These are phyloP conservation scores for Odontomachus brunneus DNA, from an alignment of 1,140 invertebrate genomes.

Conservation along the genomic window DNA sequence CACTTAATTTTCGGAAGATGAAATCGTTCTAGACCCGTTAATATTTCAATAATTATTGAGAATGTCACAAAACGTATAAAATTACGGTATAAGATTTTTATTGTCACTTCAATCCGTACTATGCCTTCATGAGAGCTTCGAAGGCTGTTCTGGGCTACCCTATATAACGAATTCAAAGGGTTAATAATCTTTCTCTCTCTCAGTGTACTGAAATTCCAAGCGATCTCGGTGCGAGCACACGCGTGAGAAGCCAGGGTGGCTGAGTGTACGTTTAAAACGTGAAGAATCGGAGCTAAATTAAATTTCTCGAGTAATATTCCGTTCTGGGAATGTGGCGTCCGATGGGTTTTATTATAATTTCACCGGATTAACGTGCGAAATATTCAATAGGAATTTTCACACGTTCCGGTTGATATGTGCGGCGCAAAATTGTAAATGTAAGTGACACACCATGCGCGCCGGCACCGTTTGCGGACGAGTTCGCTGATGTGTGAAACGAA, in stretches of 20 bases:
- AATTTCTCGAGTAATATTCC: neutral
- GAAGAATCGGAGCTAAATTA: neutral
- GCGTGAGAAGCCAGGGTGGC: too few relatives aligned
- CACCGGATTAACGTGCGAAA: neutral
- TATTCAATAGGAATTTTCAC: constrained; percentile 5
- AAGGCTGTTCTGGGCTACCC: too few relatives aligned
- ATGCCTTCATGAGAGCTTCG: too few relatives aligned
- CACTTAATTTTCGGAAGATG: too few relatives aligned
- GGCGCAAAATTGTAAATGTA: neutral
- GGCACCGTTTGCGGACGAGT: neutral
- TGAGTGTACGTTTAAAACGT: neutral
- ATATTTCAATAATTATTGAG: too few relatives aligned
- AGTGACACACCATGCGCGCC: neutral
- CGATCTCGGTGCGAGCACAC: neutral
- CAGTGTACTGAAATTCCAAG: neutral
- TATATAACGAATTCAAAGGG: too few relatives aligned
- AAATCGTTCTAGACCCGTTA: too few relatives aligned
- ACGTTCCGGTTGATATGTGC: neutral
- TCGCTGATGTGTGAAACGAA: constrained; percentile 13
- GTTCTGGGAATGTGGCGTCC: neutral
- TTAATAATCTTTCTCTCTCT: too few relatives aligned
- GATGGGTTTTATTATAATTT: neutral
- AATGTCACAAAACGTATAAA: too few relatives aligned
- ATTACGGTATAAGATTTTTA: too few relatives aligned
- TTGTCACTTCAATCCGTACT: too few relatives aligned